phyloP scores from a whole-genome alignment of 92 coral and sea anemone species.

The Porites divaricata region DNA sequence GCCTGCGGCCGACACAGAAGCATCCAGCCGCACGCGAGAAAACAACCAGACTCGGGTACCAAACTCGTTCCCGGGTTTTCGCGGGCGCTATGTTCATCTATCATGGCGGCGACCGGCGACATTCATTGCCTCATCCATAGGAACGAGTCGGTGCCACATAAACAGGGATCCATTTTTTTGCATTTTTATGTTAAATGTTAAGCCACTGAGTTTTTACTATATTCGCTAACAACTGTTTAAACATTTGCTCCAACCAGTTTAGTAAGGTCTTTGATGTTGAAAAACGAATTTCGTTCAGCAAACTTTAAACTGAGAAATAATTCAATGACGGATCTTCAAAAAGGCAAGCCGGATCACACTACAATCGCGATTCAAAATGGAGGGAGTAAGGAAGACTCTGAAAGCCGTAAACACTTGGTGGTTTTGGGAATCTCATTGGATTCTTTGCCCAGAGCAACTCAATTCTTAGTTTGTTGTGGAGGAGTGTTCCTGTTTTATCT shows the following conservation, averaged over 20 bases:
- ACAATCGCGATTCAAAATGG: constrained; percentile 43
- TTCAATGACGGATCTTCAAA: constrained; percentile 24
- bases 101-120: constrained; percentile 15
- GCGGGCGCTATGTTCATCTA: neutral
- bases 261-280: neutral
- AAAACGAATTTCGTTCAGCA: constrained; percentile 21
- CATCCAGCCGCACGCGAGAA: no score
- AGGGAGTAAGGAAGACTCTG: constrained; percentile 10
- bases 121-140: neutral
- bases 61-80: neutral
- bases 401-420: constrained; percentile 42
- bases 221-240: no score
- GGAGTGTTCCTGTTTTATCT: constrained; percentile 95
- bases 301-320: constrained; percentile 18
- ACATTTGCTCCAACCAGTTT: neutral
- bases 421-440: constrained; percentile 81
- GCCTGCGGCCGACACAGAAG: no score
- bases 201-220: neutral
- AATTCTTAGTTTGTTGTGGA: constrained; percentile 85
- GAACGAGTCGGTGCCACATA: neutral
- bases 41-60: no score
- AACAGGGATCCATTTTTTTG: neutral
- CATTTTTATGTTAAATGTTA: neutral
- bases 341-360: constrained; percentile 30
- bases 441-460: constrained; percentile 71